Conservation (phyloP, 2,113 vertebrate genomes). For the Silurus meridionalis region DNA sequence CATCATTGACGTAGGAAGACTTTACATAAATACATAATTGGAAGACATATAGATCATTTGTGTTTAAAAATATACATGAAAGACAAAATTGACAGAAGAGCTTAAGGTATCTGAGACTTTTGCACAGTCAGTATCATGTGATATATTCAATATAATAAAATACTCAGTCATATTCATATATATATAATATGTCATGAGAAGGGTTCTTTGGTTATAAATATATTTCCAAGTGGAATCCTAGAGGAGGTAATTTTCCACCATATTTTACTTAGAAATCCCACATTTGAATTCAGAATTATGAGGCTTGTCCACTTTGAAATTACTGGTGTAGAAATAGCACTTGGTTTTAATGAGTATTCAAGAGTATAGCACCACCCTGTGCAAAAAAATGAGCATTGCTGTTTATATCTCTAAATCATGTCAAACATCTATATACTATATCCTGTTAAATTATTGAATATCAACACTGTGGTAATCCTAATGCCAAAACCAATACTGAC, state of each 20-base stretch:
- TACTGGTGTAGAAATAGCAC: neutral
- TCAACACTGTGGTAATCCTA: too few species aligned
- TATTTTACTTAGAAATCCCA: neutral
- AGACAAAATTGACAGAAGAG: neutral
- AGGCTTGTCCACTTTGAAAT: neutral
- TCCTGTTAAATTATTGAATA: neutral
- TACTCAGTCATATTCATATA: neutral
- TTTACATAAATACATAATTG: neutral
- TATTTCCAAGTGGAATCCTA: neutral
- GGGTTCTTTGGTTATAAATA: too few species aligned
- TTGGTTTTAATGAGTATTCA: neutral
- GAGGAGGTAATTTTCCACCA: neutral
- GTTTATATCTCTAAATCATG: neutral
- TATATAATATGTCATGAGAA: neutral
- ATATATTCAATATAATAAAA: neutral
- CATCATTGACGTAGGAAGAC: neutral
- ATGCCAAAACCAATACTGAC: neutral
- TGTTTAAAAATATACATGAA: neutral
- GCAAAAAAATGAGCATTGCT: conserved; percentile 18
- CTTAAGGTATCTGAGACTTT: neutral
- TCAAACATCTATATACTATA: neutral
- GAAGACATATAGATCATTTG: too few species aligned
- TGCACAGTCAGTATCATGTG: neutral
- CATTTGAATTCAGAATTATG: neutral
- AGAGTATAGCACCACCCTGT: conserved; percentile 40